These are phyloP conservation scores for Ardeotis arabs DNA, from an alignment of 2,113 vertebrate genomes.

Conservation along the genomic window DNA sequence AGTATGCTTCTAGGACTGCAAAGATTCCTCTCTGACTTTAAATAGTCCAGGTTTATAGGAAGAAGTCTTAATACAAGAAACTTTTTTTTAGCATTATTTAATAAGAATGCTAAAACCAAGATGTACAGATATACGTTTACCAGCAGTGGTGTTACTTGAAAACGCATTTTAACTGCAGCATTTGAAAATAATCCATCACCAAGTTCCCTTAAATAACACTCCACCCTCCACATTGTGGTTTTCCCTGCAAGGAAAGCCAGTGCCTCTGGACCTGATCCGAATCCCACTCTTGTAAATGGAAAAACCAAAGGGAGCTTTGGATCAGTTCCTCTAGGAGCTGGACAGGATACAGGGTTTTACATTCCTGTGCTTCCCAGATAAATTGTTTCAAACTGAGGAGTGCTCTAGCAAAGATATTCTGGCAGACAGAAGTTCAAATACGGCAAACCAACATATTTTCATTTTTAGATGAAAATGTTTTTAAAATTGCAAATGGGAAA, in stretches of 20 bases:
- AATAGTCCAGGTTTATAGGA: background rate
- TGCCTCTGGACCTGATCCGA: background rate
- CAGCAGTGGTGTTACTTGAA: background rate
- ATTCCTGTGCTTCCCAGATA: background rate
- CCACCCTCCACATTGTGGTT: slow-evolving; percentile 38
- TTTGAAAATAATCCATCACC: slow-evolving; percentile 29
- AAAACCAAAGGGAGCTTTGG: slow-evolving; percentile 51
- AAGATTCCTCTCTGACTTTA: background rate
- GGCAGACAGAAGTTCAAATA: background rate
- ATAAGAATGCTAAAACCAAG: background rate
- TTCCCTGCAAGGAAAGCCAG: background rate
- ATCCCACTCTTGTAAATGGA: slow-evolving; percentile 30
- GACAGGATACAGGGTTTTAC: background rate
- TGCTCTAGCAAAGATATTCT: background rate
- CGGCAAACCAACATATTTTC: background rate
- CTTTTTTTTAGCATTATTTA: background rate
- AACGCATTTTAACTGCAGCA: background rate
- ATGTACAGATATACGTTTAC: background rate
- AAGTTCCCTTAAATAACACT: slow-evolving; percentile 5
- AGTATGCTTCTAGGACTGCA: background rate
- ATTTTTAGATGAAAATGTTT: background rate
- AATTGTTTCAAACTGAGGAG: background rate
- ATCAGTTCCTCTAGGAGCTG: background rate
- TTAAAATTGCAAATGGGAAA: background rate
- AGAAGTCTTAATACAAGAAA: background rate